Evolutionary conservation across 2,113 vertebrate genomes (phyloP).

Genomic region (Tonatia bakeri): DNA sequence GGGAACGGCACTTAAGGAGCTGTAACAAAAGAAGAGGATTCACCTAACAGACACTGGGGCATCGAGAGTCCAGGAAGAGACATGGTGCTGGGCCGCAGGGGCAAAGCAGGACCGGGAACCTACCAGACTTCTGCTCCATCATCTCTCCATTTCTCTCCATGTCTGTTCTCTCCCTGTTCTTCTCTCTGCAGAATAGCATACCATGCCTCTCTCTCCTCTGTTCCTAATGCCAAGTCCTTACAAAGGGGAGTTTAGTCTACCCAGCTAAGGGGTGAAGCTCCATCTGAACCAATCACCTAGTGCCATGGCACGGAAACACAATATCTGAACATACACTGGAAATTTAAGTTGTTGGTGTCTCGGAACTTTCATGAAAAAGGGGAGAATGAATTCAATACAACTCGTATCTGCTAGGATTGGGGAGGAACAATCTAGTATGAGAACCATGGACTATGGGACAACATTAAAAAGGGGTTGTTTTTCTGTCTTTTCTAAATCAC

Average conservation of each 20-base stretch:
- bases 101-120: neutral
- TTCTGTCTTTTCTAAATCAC: neutral
- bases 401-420: neutral
- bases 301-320: neutral
- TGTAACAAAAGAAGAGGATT: neutral
- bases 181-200: neutral
- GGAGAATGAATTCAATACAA: neutral
- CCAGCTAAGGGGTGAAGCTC: neutral
- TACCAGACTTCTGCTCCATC: neutral
- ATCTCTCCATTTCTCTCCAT: neutral
- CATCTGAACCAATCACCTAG: neutral
- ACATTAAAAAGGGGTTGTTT: neutral
- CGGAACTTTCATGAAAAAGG: neutral
- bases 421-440: neutral
- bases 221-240: neutral
- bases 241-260: neutral
- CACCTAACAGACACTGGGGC: neutral
- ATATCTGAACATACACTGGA: neutral
- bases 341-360: neutral
- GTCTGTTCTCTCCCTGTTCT: neutral
- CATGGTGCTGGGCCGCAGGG: neutral
- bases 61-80: neutral
- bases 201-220: neutral
- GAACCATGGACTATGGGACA: neutral
- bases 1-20: neutral